These are phyloP conservation scores for Platygyra sinensis DNA, from an alignment of 64 coral and sea anemone genomes.

Conservation along the genomic window DNA sequence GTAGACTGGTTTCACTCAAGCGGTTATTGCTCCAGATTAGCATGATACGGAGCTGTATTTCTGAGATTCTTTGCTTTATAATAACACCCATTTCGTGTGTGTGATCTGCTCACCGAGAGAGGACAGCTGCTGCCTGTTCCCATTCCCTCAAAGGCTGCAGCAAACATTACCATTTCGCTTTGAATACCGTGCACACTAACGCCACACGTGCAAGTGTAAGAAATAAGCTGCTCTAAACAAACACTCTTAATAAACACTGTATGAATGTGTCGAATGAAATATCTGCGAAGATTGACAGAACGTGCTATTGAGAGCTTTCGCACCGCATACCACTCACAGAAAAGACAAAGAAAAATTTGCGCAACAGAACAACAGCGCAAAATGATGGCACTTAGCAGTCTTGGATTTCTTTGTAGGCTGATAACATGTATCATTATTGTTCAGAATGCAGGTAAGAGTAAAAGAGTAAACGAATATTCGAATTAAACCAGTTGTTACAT, in stretches of 20 bases:
- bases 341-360: neutral
- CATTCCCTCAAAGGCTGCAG: no score
- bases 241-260: neutral
- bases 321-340: neutral
- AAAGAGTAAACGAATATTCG: neutral
- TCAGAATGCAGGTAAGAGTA: neutral
- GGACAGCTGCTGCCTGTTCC: no score
- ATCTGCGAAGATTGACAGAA: no score
- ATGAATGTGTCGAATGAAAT: no score
- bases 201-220: neutral
- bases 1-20: no score
- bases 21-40: no score
- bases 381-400: neutral
- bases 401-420: constrained; percentile 1
- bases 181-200: no score
- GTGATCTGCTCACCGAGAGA: no score
- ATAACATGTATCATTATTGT: neutral
- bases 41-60: no score
- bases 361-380: neutral
- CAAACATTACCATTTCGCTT: no score
- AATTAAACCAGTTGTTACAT: neutral
- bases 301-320: neutral
- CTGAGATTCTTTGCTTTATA: no score
- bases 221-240: neutral
- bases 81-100: no score